Evolutionary conservation across 1,140 invertebrate genomes (phyloP).

Genomic region (Samia ricini): DNA sequence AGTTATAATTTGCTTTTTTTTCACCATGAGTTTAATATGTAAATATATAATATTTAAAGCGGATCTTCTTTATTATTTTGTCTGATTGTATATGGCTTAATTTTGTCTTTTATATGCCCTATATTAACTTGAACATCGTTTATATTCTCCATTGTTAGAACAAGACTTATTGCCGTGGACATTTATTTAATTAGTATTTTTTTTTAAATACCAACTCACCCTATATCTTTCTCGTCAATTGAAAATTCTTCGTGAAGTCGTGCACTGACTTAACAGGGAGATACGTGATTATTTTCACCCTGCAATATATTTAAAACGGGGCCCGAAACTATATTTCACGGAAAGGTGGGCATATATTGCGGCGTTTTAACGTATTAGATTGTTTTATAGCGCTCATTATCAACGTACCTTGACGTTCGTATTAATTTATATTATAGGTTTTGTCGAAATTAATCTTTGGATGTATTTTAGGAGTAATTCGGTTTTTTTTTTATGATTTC

Average conservation of each 20-base stretch:
- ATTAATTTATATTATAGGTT: slow-evolving; percentile 41
- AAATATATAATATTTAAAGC: no score
- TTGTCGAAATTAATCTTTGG: not conserved
- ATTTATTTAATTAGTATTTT: not conserved
- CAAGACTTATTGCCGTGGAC: no score
- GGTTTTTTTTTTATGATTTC: no score
- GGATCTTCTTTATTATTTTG: no score
- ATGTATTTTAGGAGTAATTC: no score
- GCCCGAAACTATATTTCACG: slow-evolving; percentile 44
- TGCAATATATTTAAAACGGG: slow-evolving; percentile 52
- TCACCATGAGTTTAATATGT: no score
- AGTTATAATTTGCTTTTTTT: no score
- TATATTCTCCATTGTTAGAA: no score
- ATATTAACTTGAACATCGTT: no score
- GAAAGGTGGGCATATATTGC: slow-evolving; percentile 52
- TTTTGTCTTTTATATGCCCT: no score
- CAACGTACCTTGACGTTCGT: slow-evolving; percentile 46
- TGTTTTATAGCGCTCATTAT: slow-evolving; percentile 70
- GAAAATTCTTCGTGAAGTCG: slow-evolving; percentile 20
- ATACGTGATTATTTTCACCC: slow-evolving; percentile 46
- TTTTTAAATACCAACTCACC: not conserved
- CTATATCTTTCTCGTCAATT: not conserved
- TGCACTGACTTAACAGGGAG: slow-evolving; percentile 21
- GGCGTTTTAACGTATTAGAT: slow-evolving; percentile 43
- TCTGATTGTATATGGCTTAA: no score